A percentile compares a stretch with the other conserved stretches of the same genome.
Conservation (phyloP, 2,113 vertebrate genomes). For the Pygoscelis antarcticus region DNA sequence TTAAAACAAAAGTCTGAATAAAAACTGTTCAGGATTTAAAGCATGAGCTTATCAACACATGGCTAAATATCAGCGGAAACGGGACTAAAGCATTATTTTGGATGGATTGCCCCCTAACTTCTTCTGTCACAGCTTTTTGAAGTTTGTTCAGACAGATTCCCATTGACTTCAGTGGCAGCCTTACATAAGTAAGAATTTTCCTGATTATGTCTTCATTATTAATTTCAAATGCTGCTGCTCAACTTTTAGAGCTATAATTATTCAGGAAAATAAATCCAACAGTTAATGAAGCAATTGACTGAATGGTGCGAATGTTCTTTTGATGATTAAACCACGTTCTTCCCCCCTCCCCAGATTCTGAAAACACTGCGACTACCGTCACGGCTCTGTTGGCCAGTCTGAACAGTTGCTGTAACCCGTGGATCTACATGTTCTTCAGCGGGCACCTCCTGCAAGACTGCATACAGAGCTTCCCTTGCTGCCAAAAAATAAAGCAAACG, state of each 20-base stretch:
- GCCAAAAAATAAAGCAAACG: slow-evolving; percentile 67
- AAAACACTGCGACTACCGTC: slow-evolving; percentile 87
- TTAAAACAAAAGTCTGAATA: background rate
- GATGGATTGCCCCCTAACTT: background rate
- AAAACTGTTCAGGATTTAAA: background rate
- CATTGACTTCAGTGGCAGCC: background rate
- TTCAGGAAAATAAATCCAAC: background rate
- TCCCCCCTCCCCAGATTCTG: slow-evolving; percentile 80
- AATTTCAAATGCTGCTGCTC: background rate
- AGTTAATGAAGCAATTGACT: background rate
- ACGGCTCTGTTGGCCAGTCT: slow-evolving; percentile 90
- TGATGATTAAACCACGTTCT: background rate
- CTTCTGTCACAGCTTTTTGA: background rate
- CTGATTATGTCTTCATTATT: background rate
- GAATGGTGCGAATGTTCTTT: background rate
- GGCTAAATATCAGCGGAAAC: background rate
- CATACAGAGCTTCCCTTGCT: slow-evolving; percentile 84
- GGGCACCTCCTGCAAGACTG: slow-evolving; percentile 95
- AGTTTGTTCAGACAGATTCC: background rate
- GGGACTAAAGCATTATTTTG: background rate
- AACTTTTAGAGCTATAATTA: background rate
- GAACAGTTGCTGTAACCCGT: slow-evolving; percentile 97
- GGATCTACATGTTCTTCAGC: slow-evolving; percentile 99
- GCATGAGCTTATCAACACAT: background rate
- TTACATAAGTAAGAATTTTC: background rate